These are phyloP conservation scores for Benitochromis conjunctus DNA, from an alignment of 2,113 vertebrate species.

Conservation along the genomic window DNA sequence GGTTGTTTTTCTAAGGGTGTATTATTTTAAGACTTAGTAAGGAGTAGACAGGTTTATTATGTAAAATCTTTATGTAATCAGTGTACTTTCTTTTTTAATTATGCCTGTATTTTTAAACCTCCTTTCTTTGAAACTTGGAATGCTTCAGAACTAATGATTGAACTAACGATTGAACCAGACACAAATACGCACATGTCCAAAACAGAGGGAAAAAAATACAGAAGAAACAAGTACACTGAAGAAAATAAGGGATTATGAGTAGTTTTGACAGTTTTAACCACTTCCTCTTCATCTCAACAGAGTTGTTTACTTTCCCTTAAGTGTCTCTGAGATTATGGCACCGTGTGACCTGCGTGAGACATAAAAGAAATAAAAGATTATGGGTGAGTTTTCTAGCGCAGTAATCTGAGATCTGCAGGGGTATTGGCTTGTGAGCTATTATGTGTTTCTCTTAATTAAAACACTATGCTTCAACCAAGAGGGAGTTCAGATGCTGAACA, in stretches of 20 bases:
- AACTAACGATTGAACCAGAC: background rate
- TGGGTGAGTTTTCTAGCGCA: slow-evolving; percentile 17
- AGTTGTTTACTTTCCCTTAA: slow-evolving; percentile 17
- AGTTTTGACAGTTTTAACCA: background rate
- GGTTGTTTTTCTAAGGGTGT: background rate
- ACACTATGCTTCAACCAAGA: background rate
- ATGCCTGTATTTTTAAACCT: background rate
- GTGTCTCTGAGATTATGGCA: slow-evolving; percentile 24
- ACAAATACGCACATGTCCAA: background rate
- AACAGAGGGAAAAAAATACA: background rate
- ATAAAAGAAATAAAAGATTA: slow-evolving; percentile 39
- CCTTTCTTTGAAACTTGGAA: background rate
- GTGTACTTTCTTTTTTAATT: background rate
- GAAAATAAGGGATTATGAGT: background rate
- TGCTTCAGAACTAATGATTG: background rate
- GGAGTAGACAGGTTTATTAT: background rate
- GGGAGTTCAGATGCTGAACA: background rate
- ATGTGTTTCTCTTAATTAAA: slow-evolving; percentile 15
- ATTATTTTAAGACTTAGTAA: background rate
- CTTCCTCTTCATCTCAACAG: slow-evolving; percentile 12
- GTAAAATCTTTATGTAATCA: background rate
- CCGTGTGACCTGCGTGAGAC: slow-evolving; percentile 11
- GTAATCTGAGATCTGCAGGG: slow-evolving; percentile 30
- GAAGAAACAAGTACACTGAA: background rate
- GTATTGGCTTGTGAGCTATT: slow-evolving; percentile 13